Conservation (phyloP, 2,797 vertebrate genomes). For the Oreochromis grahami region DNA sequence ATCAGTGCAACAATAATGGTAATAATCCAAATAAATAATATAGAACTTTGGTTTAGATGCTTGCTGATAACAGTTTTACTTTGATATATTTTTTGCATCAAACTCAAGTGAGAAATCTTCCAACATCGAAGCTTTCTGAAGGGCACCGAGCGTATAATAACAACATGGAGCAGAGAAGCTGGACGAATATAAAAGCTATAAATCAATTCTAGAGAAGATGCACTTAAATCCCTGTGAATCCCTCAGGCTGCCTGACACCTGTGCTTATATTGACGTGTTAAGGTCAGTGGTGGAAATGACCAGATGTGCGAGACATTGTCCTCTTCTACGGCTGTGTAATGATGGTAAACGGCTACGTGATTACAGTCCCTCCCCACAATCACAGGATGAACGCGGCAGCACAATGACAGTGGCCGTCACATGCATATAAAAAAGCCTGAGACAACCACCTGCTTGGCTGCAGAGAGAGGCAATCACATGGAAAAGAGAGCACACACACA, state of each 20-base stretch:
- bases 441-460: conserved; percentile 66
- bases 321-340: conserved; percentile 41
- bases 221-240: conserved; percentile 44
- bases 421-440: conserved; percentile 66
- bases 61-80: background rate
- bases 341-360: conserved; percentile 60
- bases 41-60: background rate
- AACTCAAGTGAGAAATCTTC: background rate
- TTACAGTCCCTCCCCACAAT: conserved; percentile 62
- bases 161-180: background rate
- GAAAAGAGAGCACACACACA: conserved; percentile 12
- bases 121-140: background rate
- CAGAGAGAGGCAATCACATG: conserved; percentile 52
- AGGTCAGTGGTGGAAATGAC: conserved; percentile 51
- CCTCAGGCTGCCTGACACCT: conserved; percentile 44
- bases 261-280: conserved; percentile 39
- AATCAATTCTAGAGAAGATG: conserved; percentile 45
- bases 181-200: background rate
- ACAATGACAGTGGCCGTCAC: conserved; percentile 57
- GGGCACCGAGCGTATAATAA: background rate
- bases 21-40: background rate
- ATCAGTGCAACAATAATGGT: background rate
- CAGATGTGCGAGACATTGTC: conserved; percentile 65
- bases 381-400: conserved; percentile 33
- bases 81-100: background rate